Evolutionary conservation across 2,888 invertebrate genomes (phyloP), one percentile per base, ranked within the genome.

Genomic region (Noctua comes): DNA sequence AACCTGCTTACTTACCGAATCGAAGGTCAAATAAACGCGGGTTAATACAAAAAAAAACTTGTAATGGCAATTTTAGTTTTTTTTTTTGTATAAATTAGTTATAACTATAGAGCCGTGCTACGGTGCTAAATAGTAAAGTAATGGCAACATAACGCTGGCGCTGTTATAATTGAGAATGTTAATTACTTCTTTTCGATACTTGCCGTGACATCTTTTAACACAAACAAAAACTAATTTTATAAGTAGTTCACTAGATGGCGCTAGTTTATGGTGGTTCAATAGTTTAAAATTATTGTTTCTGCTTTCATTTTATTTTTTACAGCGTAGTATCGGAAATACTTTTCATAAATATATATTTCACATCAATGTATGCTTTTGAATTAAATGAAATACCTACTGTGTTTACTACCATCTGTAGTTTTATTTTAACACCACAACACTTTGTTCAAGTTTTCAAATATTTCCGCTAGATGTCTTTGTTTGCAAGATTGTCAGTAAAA

Each of bases 161-260:
- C 11, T 80, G 5, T 31, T 62, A n/a, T 16, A 46, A 8, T 8
- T 13, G 8, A 64, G 36, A 48, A 1, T 18, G 8, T 40, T 36
- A 1, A 18, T 27, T 68, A 18, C 6, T 62, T 27, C 24, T 18
- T 40, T 66, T 40, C 11, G 2, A 8, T 7, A 51, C 43, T 24
- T 57, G 1, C 11, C 16, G 51, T 59, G 83, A 59, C 77, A 84
- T 84, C 86, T 84, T 24, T 54, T 46, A 64, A 31, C 11, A 3
- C 0, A 13, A n/a, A 18, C 0, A 11, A 36, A 24, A 86, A 83
- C 51, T 36, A 31, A 31, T 16, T 4, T 18, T 59, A 0, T 36
- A 0, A 5, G 11, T 1, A 5, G 1, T 24, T 48, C 16, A 43
- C 27, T 76, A 82, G 72, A 68, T 76, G 54, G 24, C 86, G 69